Evolutionary conservation across 2,113 vertebrate species (phyloP), one percentile per base, ranked within the genome.

Genomic region (Megaleporinus macrocephalus): DNA sequence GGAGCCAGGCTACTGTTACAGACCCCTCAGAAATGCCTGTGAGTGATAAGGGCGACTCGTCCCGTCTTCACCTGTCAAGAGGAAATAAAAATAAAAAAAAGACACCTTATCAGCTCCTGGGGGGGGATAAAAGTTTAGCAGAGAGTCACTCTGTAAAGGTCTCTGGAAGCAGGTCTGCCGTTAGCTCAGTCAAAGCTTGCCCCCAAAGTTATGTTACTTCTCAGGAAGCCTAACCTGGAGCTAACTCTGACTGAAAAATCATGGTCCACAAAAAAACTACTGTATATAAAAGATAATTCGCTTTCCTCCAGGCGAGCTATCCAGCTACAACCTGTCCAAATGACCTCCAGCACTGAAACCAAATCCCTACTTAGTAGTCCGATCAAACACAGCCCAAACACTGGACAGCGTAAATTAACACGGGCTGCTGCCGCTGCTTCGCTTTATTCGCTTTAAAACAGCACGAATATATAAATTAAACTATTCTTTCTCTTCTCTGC

Each of bases 331-430:
- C 79, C 77, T 82, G 83, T 84, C 84, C 81, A 57, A 57, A 89
- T 72, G 83, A 87, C 82, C 81, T 88, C 88, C 86, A 87, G 87
- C 77, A 78, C 87, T 91, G 89, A 88, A 93, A 92, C 91, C 91
- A 92, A 89, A 88, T 80, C 89, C 90, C 93, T 94, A 91, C 57
- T 93, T 94, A 93, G 93, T 94, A 94, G 93, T 95, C 93, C 88
- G 88, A 90, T 91, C 93, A 92, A 90, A 93, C 30, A 87, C 83
- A 92, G 88, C 90, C 89, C 90, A 91, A 61, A 91, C 90, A 93
- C 89, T 90, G 92, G 89, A 89, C 87, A 91, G 88, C 91, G 92
- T 93, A 94, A 94, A 94, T 94, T 93, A 94, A 93, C 89, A 90
- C 88, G 88, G 88, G 88, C 88, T 88, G 90, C 76, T 90, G 89